Evolutionary conservation across 1,140 invertebrate species (phyloP).

Genomic region (Tribolium castaneum): DNA sequence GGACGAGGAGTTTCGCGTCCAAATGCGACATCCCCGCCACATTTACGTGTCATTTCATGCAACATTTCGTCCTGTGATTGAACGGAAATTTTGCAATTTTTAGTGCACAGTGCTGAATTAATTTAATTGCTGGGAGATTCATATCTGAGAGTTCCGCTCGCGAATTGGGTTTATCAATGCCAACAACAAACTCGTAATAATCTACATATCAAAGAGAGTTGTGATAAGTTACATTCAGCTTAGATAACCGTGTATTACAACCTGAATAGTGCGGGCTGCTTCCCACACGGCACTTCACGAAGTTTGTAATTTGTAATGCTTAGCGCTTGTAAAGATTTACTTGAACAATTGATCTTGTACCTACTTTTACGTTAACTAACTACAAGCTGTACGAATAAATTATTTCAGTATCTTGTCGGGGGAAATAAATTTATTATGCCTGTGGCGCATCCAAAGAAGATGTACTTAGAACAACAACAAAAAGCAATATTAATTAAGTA

Average conservation of each 20-base stretch:
- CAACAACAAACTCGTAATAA: conserved; percentile 32
- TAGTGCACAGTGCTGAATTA: background rate
- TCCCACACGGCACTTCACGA: background rate
- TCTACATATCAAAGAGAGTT: conserved; percentile 33
- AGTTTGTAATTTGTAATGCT: conserved; percentile 4
- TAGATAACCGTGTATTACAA: conserved; percentile 31
- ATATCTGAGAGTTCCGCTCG: background rate
- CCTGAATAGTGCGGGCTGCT: conserved; percentile 12
- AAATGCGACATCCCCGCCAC: background rate
- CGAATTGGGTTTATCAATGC: conserved; percentile 28
- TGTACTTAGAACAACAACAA: background rate
- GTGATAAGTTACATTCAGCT: conserved; percentile 32
- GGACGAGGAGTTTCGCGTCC: background rate
- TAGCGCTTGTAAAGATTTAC: background rate
- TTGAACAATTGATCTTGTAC: background rate
- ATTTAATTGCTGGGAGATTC: conserved; percentile 8
- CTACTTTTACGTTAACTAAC: background rate
- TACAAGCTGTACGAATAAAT: too few relatives aligned
- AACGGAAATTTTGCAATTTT: background rate
- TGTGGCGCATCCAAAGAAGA: background rate
- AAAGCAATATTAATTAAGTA: conserved; percentile 18
- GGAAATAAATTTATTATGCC: conserved; percentile 5
- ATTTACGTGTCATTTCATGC: conserved; percentile 19
- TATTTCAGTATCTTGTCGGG: background rate
- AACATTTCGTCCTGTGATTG: background rate